A percentile compares a stretch with the other conserved stretches of the same genome.
These are phyloP conservation scores for Lithophane socia DNA, from an alignment of 2,888 invertebrate species.

Conservation along the genomic window DNA sequence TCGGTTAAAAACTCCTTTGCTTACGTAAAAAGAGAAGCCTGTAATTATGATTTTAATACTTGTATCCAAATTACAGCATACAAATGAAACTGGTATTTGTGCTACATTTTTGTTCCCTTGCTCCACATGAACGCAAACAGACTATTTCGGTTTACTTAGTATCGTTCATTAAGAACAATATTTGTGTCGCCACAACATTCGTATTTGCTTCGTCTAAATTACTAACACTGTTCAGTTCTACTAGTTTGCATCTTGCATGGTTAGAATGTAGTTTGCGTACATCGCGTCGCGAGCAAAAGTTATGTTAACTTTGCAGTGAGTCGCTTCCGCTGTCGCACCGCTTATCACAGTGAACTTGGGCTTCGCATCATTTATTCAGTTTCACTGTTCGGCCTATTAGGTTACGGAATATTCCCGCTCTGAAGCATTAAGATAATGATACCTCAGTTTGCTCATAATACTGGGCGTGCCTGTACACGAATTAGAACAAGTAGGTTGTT, in stretches of 20 bases:
- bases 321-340: constrained; percentile 41
- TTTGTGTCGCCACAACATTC: constrained; percentile 28
- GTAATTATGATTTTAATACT: constrained; percentile 1
- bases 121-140: constrained; percentile 27
- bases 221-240: constrained; percentile 37
- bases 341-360: constrained; percentile 24
- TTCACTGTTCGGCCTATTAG: constrained; percentile 75
- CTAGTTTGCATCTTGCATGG: constrained; percentile 36
- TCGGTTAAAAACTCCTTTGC: no score
- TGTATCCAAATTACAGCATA: not conserved
- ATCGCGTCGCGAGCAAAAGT: constrained; percentile 11
- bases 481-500: constrained; percentile 51
- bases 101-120: constrained; percentile 9
- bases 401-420: constrained; percentile 73
- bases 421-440: constrained; percentile 75
- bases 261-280: not conserved
- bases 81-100: constrained; percentile 21
- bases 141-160: constrained; percentile 27
- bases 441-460: constrained; percentile 65
- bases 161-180: constrained; percentile 50
- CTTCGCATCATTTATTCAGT: constrained; percentile 76
- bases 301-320: not conserved
- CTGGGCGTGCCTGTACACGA: constrained; percentile 48
- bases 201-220: constrained; percentile 51
- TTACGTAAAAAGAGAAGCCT: not conserved